Evolutionary conservation across 2,113 vertebrate genomes (phyloP).

Genomic region (Eleginops maclovinus): DNA sequence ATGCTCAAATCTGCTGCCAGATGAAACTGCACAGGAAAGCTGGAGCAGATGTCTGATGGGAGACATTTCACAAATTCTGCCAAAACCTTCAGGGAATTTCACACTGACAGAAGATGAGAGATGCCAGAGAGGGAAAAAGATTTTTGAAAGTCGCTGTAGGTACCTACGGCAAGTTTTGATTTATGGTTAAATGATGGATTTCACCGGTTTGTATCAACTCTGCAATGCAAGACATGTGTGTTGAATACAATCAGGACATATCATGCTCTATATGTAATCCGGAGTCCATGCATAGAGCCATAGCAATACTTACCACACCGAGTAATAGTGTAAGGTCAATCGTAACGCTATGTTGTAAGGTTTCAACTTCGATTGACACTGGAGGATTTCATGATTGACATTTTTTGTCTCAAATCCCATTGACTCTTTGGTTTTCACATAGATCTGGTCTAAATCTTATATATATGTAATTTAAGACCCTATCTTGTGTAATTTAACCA

Average conservation of each 20-base stretch:
- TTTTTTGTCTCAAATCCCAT: no score
- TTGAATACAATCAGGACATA: neutral
- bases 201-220: neutral
- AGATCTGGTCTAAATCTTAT: no score
- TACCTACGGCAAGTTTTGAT: no score
- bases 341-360: no score
- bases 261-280: no score
- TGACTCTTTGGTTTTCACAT: no score
- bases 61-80: slow-evolving; percentile 49
- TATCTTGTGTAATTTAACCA: no score
- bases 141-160: neutral
- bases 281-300: no score
- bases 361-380: neutral
- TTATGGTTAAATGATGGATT: neutral
- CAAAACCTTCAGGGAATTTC: slow-evolving; percentile 53
- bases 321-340: no score
- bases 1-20: slow-evolving; percentile 57
- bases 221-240: neutral
- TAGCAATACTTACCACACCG: no score
- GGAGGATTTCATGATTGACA: neutral
- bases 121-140: slow-evolving; percentile 10
- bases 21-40: slow-evolving; percentile 45
- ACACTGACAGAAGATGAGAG: slow-evolving; percentile 27
- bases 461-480: no score
- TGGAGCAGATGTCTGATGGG: slow-evolving; percentile 57